Conservation (phyloP, 2,113 vertebrate species). For the Tricholaema leucomelas region DNA sequence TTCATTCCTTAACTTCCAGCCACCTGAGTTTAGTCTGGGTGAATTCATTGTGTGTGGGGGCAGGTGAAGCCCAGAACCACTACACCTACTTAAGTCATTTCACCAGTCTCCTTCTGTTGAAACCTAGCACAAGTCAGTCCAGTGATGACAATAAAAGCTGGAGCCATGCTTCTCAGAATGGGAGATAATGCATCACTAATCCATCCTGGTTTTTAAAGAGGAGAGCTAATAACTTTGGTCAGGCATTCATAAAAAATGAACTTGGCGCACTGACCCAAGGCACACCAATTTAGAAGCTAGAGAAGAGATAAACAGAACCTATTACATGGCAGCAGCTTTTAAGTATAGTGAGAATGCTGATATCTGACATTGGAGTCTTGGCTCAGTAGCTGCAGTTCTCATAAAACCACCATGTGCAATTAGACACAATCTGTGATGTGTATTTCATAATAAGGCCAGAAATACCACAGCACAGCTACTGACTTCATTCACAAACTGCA, state of each 20-base stretch:
- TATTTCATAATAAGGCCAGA: slow-evolving; percentile 24
- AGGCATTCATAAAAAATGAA: slow-evolving; percentile 5
- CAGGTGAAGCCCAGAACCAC: too few relatives aligned
- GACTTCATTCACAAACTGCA: slow-evolving; percentile 28
- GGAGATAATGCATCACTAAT: neutral
- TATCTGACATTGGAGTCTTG: slow-evolving; percentile 47
- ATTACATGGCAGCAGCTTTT: slow-evolving; percentile 34
- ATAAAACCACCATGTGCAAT: slow-evolving; percentile 53
- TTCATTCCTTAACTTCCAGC: too few relatives aligned
- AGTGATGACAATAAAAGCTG: neutral
- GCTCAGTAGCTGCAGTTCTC: slow-evolving; percentile 44
- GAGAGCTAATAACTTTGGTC: slow-evolving; percentile 42
- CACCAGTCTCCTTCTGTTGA: neutral
- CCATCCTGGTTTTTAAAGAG: neutral
- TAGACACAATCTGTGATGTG: slow-evolving; percentile 46
- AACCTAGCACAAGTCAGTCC: neutral
- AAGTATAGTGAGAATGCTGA: slow-evolving; percentile 27
- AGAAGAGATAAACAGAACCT: slow-evolving; percentile 44
- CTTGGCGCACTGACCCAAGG: slow-evolving; percentile 51
- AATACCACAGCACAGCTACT: neutral
- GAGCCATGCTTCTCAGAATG: neutral
- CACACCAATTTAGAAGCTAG: slow-evolving; percentile 16
- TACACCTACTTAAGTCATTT: neutral
- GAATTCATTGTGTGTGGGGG: too few relatives aligned
- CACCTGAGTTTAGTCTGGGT: too few relatives aligned